Conservation (phyloP, 2,113 vertebrate genomes). For the Genyomyrus donnyi region DNA sequence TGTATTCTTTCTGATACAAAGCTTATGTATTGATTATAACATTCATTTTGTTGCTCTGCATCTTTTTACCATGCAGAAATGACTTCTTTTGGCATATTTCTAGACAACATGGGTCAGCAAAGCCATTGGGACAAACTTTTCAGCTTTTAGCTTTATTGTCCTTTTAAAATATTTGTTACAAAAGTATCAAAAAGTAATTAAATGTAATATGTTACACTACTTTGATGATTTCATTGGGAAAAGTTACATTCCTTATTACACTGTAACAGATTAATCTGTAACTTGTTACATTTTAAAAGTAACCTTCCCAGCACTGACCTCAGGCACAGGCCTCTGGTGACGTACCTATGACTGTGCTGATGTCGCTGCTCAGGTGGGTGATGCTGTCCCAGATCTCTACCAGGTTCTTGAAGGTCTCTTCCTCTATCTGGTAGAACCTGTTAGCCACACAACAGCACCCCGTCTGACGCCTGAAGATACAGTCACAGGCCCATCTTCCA, state of each 20-base stretch:
- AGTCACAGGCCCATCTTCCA: conserved; percentile 50
- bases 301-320: neutral
- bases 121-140: neutral
- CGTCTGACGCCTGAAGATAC: conserved; percentile 40
- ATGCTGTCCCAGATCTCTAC: conserved; percentile 28
- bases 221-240: neutral
- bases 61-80: neutral
- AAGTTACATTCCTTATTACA: neutral
- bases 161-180: neutral
- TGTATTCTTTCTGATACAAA: neutral
- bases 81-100: neutral
- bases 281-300: neutral
- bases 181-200: neutral
- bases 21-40: neutral
- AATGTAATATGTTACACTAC: neutral
- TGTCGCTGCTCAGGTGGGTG: conserved; percentile 17
- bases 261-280: neutral
- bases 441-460: conserved; percentile 58
- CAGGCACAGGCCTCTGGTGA: neutral
- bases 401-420: conserved; percentile 28
- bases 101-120: neutral
- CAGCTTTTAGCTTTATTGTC: neutral
- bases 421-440: conserved; percentile 38
- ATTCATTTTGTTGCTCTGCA: neutral
- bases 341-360: conserved; percentile 41